Percentiles rank a stretch among this genome's conserved stretches.
Conservation (phyloP, 2,113 vertebrate genomes). For the Pongo pygmaeus region DNA sequence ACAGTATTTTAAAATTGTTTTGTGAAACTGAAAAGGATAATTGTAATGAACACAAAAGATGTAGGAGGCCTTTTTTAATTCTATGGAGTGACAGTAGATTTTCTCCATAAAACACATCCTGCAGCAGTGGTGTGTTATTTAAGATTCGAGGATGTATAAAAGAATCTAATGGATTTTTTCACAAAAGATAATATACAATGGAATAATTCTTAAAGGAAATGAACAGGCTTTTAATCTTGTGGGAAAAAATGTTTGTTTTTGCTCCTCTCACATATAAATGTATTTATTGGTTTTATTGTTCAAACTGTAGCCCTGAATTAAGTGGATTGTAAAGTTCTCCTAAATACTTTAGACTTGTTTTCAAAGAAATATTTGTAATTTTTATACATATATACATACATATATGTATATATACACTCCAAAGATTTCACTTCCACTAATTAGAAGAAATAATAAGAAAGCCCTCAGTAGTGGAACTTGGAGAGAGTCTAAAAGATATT, state of each 20-base stretch:
- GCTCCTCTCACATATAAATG: slow-evolving; percentile 78
- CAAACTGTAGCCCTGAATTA: slow-evolving; percentile 71
- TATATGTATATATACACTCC: not conserved
- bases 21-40: slow-evolving; percentile 67
- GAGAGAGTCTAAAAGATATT: slow-evolving; percentile 76
- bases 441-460: slow-evolving; percentile 79
- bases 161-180: slow-evolving; percentile 80
- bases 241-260: slow-evolving; percentile 84
- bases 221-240: slow-evolving; percentile 80
- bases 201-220: slow-evolving; percentile 75
- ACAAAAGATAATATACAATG: slow-evolving; percentile 83
- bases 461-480: slow-evolving; percentile 38
- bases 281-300: slow-evolving; percentile 79
- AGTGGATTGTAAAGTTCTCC: slow-evolving; percentile 63
- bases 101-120: slow-evolving; percentile 70
- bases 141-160: slow-evolving; percentile 77
- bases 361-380: slow-evolving; percentile 43
- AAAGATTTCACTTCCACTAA: slow-evolving; percentile 52
- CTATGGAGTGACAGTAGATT: slow-evolving; percentile 68
- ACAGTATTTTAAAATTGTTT: slow-evolving; percentile 72
- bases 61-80: slow-evolving; percentile 61
- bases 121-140: slow-evolving; percentile 65
- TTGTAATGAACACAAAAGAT: slow-evolving; percentile 68
- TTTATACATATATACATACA: not conserved
- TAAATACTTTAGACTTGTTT: slow-evolving; percentile 68